These are phyloP conservation scores for Manis crassicaudata DNA, from an alignment of 2,797 vertebrate genomes.

Conservation along the genomic window DNA sequence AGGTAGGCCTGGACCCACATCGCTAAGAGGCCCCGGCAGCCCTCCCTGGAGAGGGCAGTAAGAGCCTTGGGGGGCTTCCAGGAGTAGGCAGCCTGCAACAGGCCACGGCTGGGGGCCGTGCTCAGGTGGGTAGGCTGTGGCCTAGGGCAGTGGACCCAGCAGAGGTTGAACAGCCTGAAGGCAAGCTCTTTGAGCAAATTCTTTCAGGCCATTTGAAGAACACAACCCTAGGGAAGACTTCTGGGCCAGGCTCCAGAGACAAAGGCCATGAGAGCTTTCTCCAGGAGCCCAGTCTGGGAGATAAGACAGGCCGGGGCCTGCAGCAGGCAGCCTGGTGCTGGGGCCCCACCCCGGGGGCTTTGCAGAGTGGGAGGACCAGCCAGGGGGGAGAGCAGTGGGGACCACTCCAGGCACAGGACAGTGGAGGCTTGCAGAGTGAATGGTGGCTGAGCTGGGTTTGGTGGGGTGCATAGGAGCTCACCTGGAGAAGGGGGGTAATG, in stretches of 20 bases:
- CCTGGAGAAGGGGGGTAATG: neutral
- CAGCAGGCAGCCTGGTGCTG: accelerated
- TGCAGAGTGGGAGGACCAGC: neutral
- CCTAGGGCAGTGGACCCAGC: no score
- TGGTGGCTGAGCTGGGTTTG: neutral
- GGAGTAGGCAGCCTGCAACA: neutral
- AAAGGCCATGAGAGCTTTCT: accelerated
- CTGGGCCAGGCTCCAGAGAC: accelerated
- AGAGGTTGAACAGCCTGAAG: no score
- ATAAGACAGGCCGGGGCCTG: neutral
- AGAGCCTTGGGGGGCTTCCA: neutral
- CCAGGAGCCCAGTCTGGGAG: no score
- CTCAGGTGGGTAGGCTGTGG: no score
- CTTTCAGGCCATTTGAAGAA: accelerated
- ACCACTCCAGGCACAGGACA: no score
- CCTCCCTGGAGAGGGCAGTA: neutral
- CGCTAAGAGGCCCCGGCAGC: neutral
- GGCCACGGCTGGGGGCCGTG: no score
- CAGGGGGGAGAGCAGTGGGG: no score
- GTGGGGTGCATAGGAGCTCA: neutral
- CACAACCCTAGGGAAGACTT: accelerated
- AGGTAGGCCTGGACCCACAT: neutral
- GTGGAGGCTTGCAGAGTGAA: accelerated
- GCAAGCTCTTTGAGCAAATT: neutral
- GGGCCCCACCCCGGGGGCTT: neutral